These are phyloP conservation scores for Benitochromis conjunctus DNA, from an alignment of 2,113 vertebrate genomes.

Conservation along the genomic window DNA sequence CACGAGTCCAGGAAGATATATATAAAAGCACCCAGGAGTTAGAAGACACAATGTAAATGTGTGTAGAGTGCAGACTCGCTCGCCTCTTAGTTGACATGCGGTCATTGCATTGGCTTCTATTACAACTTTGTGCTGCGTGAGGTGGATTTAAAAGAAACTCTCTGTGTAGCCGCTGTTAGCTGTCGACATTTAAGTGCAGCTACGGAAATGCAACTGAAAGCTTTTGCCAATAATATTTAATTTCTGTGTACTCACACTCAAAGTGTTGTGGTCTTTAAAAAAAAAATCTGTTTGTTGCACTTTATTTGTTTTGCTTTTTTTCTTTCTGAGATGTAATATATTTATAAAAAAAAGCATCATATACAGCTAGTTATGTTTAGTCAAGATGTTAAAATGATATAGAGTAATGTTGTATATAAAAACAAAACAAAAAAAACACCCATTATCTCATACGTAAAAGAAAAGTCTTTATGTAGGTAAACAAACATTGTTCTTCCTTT, in stretches of 20 bases:
- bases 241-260: constrained; percentile 38
- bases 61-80: constrained; percentile 9
- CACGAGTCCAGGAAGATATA: constrained; percentile 7
- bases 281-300: constrained; percentile 38
- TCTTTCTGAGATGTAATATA: constrained; percentile 57
- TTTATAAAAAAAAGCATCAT: constrained; percentile 53
- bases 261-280: constrained; percentile 44
- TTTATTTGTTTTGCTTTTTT: constrained; percentile 42
- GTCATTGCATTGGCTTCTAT: constrained; percentile 27
- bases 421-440: neutral
- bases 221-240: constrained; percentile 24
- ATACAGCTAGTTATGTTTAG: constrained; percentile 58
- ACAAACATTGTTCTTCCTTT: constrained; percentile 63
- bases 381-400: constrained; percentile 51
- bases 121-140: constrained; percentile 33
- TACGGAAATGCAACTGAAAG: constrained; percentile 28
- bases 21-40: constrained; percentile 28
- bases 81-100: constrained; percentile 2
- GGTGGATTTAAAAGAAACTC: constrained; percentile 15
- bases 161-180: constrained; percentile 37
- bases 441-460: constrained; percentile 34
- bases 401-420: constrained; percentile 56
- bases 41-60: constrained; percentile 12
- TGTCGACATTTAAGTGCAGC: constrained; percentile 43
- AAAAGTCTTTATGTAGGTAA: constrained; percentile 29